Evolutionary conservation across 2,797 vertebrate genomes (phyloP), one percentile per base, ranked within the genome.

Genomic region (Onychomys arenicola): DNA sequence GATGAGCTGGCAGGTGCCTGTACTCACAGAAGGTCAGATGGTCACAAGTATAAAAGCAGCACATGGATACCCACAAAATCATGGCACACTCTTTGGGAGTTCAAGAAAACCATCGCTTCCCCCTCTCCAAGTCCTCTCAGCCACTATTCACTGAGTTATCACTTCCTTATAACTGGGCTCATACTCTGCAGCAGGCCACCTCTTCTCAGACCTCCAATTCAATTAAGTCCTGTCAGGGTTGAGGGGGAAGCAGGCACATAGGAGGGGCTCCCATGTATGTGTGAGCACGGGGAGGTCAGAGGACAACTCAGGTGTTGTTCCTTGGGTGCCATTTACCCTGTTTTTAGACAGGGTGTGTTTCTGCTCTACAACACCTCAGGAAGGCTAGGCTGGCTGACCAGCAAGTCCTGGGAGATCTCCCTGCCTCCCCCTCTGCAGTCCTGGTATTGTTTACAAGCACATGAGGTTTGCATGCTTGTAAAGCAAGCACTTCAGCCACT

Each of bases 1-100:
- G 46, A 21, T 11, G 12, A 59, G 46, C 59, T 43, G 52, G 14
- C 16, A n/a, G n/a, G 17, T n/a, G 49, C 5, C 6, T 61, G 52
- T 93, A 63, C 69, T 96, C 91, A 93, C 90, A 73, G 92, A 71
- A 91, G 96, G 97, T 91, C 97, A 92, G 86, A 0, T 40, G 43
- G 6, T 14, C 4, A 16, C 61, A 71, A 63, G n/a, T 57, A 23
- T 5, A 6, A 32, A 57, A 69, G 43, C 29, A 3, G 12, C 34
- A 43, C 4, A 4, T 5, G 37, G 2, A 2, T 19, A 23, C n/a
- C 77, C 55, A 59, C 12, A 32, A 13, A 84, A 4, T 13, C 21
- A 6, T 2, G 7, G 13, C 2, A 4, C 23, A 6, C 17, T 4
- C 88, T 7, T 5, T 1, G 73, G 77, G 17, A 59, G 13, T 29